Evolutionary conservation across 2,888 invertebrate species (phyloP), one percentile per base, ranked within the genome.

Genomic region (Subacronicta megacephala): DNA sequence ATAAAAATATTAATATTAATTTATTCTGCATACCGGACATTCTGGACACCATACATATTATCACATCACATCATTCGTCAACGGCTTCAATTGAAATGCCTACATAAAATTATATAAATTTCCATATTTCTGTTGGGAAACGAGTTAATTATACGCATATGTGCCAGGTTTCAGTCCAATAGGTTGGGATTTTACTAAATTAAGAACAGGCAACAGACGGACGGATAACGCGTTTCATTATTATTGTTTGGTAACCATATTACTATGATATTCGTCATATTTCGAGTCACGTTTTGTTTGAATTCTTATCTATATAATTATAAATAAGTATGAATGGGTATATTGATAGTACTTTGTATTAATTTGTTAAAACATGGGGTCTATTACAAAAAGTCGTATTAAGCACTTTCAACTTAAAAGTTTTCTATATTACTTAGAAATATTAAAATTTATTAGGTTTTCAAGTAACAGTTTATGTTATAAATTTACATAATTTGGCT

Each of bases 401-500:
- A 16, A 1, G 16, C 7, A 52, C 33, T 52, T 45, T 46, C 10
- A n/a, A 15, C 17, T 37, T 16, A 38, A 47, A 44, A 1, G 16
- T 23, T 7, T 56, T 55, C 23, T 42, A 37, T 15, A 44, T 15
- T 37, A 7, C 10, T 36, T 43, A 26, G 17, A 15, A 61, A 54
- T 55, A 54, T 35, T 62, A 2, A 37, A 54, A 42, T 40, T 61
- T 46, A 58, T 58, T 52, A 41, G 52, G 50, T 59, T 54, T 64
- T 65, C 42, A 46, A 62, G 53, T 59, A 45, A 58, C 42, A 62
- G 62, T 52, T 62, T 43, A 49, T 62, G 58, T 72, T 62, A 44
- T 33, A 44, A 66, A 77, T 77, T 78, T 77, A 55, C 78, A 78
- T 79, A 77, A 78, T 75, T 70, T 59, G 57, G 74, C 62, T 72